Base-by-base conservation (phyloP, 1,140 invertebrate species). In the Drosophila leontia region DNA sequence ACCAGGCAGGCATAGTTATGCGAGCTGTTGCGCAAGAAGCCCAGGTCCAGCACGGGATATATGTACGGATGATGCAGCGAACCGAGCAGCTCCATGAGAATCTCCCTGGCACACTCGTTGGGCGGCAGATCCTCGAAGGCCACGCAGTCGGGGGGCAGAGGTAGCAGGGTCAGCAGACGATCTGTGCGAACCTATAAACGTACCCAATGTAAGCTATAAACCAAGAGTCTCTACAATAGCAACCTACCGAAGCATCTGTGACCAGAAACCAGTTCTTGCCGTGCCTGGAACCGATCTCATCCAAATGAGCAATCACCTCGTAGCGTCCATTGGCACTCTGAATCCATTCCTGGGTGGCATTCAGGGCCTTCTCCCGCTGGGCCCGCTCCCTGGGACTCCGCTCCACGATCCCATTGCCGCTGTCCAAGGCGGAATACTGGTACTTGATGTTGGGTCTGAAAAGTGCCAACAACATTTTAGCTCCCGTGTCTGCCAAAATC, bases 241-340 rank as follows among this genome's bases (percentile, higher is more conserved):
- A 11, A n/a, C 78, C 67, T 55, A 93, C 92, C 65, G 92, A 91
- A 44, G 91, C 80, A 93, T 98, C 97, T 79, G 95, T 95, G 32
- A 98, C 96, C 32, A 96, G 94, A 92, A 98, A 98, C 97, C 97
- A 98, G 88, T 97, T 95, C 91, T 98, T 98, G 91, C 96, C 96
- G 48, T 96, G 94, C 74, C 97, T 94, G 26, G 96, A 97, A 9
- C 97, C 97, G 69, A 98, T 96, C 75, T 96, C 95, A 83, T 95
- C 95, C 59, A 98, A 94, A 82, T 97, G 96, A 48, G 96, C 95
- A 61, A 96, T 94, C 61, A 97, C 94, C 75, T 95, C 95, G 91
- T 97, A 98, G 75, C 97, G 94, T 5, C 95, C 93, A 78, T 93
- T 94, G 32, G 94, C 94, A 70, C 94, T 94, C 79, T 94, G 93